phyloP scores from a whole-genome alignment of 2,797 vertebrate species.

The Anableps anableps region DNA sequence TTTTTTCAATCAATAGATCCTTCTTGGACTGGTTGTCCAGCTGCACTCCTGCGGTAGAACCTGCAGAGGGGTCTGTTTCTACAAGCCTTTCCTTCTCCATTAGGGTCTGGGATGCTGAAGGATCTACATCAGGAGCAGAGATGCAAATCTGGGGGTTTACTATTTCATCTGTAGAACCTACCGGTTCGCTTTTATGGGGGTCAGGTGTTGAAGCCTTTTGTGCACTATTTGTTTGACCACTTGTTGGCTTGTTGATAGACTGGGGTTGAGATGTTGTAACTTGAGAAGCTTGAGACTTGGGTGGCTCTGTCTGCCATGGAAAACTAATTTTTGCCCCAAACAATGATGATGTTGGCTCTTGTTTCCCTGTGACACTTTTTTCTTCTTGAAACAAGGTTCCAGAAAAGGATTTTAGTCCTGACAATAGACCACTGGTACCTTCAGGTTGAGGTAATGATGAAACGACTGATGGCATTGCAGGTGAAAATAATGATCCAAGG shows the following conservation, averaged over 20 bases:
- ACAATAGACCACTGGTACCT: slow-evolving; percentile 80
- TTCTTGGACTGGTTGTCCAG: slow-evolving; percentile 78
- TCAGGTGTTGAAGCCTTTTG: slow-evolving; percentile 62
- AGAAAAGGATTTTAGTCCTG: slow-evolving; percentile 90
- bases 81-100: slow-evolving; percentile 75
- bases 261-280: slow-evolving; percentile 76
- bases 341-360: slow-evolving; percentile 75
- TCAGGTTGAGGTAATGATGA: slow-evolving; percentile 74
- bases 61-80: slow-evolving; percentile 76
- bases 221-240: slow-evolving; percentile 49
- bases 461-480: slow-evolving; percentile 65
- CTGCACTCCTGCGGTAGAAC: slow-evolving; percentile 74
- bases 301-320: slow-evolving; percentile 80
- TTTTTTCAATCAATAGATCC: slow-evolving; percentile 89
- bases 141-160: slow-evolving; percentile 68
- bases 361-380: slow-evolving; percentile 69
- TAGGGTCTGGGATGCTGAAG: slow-evolving; percentile 74
- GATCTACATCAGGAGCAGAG: slow-evolving; percentile 78
- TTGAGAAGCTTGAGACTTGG: slow-evolving; percentile 64
- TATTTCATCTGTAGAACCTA: slow-evolving; percentile 71
- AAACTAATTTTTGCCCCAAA: slow-evolving; percentile 88
- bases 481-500: slow-evolving; percentile 89
- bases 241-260: slow-evolving; percentile 57
- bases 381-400: slow-evolving; percentile 88
- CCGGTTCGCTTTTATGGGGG: slow-evolving; percentile 58